Evolutionary conservation across 2,888 invertebrate species (phyloP), one percentile per base, ranked within the genome.

Genomic region (Rotaria macrura): DNA sequence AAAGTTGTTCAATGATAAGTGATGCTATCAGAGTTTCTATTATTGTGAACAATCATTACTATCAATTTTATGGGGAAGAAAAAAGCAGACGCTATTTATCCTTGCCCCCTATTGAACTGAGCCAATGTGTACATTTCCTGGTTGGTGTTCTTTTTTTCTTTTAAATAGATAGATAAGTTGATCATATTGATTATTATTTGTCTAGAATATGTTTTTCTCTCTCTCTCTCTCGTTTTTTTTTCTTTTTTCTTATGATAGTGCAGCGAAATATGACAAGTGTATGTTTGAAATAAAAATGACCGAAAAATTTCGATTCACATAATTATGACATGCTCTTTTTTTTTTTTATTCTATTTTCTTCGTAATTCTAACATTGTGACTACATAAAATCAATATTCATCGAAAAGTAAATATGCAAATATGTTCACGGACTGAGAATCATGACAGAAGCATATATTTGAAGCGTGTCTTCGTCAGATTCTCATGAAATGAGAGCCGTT

Each of bases 391-490:
- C n/a, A n/a, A n/a, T n/a, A n/a, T 38, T 91, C 92, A 49, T 94
- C 97, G 87, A 94, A 94, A 87, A 98, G 92, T 87, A 98, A 91
- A 91, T 94, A 97, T 1, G 98, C 98, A n/a, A n/a, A n/a, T n/a
- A n/a, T n/a, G n/a, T n/a, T n/a, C n/a, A n/a, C n/a, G n/a, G n/a
- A n/a, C n/a, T n/a, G n/a, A n/a, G n/a, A n/a, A n/a, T n/a, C n/a
- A n/a, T n/a, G n/a, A n/a, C n/a, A n/a, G n/a, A n/a, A n/a, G n/a
- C n/a, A n/a, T n/a, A n/a, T n/a, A n/a, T n/a, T n/a, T n/a, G n/a
- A n/a, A n/a, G n/a, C n/a, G n/a, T n/a, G n/a, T n/a, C n/a, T n/a
- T n/a, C n/a, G n/a, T n/a, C n/a, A n/a, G n/a, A n/a, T n/a, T n/a
- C n/a, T n/a, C n/a, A n/a, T n/a, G n/a, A n/a, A n/a, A n/a, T n/a